Evolutionary conservation across 2,113 vertebrate genomes (phyloP).

Genomic region (Terrapene triunguis): DNA sequence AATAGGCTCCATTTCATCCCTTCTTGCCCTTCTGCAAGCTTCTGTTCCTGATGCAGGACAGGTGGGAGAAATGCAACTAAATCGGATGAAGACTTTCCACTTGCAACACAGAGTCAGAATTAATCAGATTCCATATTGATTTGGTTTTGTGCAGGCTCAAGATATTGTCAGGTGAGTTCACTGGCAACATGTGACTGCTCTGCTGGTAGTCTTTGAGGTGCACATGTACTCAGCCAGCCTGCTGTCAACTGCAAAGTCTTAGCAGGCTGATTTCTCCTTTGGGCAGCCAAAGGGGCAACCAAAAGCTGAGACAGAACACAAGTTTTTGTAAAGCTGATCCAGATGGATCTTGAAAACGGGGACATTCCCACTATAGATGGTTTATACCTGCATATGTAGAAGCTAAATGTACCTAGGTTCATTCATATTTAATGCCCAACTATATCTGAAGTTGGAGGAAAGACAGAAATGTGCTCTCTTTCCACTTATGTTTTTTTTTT

Average conservation of each 20-base stretch:
- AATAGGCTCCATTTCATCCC: neutral
- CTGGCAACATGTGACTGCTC: neutral
- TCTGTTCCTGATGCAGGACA: neutral
- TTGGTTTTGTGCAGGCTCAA: neutral
- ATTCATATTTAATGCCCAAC: neutral
- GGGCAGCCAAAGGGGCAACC: neutral
- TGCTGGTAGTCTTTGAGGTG: neutral
- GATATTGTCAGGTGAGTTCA: neutral
- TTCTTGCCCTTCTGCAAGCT: neutral
- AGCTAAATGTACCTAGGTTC: neutral
- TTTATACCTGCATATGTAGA: neutral
- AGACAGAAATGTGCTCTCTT: neutral
- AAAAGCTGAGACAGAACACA: neutral
- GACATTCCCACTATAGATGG: neutral
- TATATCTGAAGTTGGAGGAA: neutral
- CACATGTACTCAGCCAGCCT: neutral
- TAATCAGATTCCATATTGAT: neutral
- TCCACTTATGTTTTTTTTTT: neutral
- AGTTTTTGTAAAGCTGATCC: neutral
- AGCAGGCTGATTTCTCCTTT: neutral
- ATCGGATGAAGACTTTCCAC: neutral
- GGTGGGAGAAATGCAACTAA: neutral
- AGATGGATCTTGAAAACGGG: constrained; percentile 12
- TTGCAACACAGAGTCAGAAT: neutral
- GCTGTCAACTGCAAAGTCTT: neutral